phyloP scores from a whole-genome alignment of 2,888 invertebrate genomes.

The Pyrocoelia pectoralis region DNA sequence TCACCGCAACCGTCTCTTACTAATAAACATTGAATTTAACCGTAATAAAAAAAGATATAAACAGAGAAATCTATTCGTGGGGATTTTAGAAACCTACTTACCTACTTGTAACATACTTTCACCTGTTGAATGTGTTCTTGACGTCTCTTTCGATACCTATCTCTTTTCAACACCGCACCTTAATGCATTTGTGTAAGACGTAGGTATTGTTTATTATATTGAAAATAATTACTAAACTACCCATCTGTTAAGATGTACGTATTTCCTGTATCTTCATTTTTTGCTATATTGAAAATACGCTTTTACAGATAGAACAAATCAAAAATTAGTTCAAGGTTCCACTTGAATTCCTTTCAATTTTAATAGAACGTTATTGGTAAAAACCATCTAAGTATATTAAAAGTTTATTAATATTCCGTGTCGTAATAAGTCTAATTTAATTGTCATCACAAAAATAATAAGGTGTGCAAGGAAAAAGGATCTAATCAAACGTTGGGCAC shows the following conservation, averaged over 20 bases:
- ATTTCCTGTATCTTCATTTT: too few species aligned
- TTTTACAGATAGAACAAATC: neutral
- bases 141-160: constrained; percentile 9
- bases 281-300: too few species aligned
- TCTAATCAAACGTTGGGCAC: too few species aligned
- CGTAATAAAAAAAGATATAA: constrained; percentile 39
- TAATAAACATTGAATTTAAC: constrained; percentile 3
- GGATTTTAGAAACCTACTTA: constrained; percentile 56
- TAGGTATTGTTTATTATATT: neutral
- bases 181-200: neutral
- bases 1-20: constrained; percentile 42
- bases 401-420: too few species aligned
- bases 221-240: neutral
- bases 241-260: too few species aligned
- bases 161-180: constrained; percentile 15
- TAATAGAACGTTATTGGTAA: too few species aligned
- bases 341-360: constrained; percentile 11
- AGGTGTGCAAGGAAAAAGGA: too few species aligned
- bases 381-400: too few species aligned
- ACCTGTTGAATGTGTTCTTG: constrained; percentile 46
- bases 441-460: too few species aligned
- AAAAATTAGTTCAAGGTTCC: constrained; percentile 20
- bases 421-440: too few species aligned
- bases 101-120: constrained; percentile 59
- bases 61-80: constrained; percentile 52